Evolutionary conservation across 1,140 invertebrate genomes (phyloP), one percentile per base, ranked within the genome.

Genomic region (Centruroides vittatus): DNA sequence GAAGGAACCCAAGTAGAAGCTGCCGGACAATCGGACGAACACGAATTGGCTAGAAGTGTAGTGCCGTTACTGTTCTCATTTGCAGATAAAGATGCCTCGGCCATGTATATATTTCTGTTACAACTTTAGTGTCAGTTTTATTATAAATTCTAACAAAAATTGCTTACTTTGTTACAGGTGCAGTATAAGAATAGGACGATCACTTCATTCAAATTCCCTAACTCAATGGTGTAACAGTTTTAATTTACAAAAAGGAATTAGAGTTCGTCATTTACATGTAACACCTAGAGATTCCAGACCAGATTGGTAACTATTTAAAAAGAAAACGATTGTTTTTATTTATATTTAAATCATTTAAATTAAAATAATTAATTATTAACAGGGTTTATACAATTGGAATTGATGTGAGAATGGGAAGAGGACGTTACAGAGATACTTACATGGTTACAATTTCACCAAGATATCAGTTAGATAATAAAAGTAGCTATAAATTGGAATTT

Each of bases 21-120:
- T 57, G 89, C 93, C 4, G 95, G 94, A 9, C 95, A 99, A 76
- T 91, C 88, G 73, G 84, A 86, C 58, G 94, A 98, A 72, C 90
- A 98, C 70, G 95, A 98, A 77, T 66, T 86, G 55, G 94, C 93
- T 0, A 79, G 93, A 66, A 88, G 91, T 81, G 83, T 93, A 35
- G 82, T 86, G 48, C 95, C 95, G n/a, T 77, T 98, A 10, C 78
- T 97, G 55, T 98, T 98, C 75, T 91, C 88, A 57, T 95, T 95
- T 72, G 41, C 41, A 41, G 41, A 41, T 41, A 41, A 41, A 41
- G 41, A 41, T 41, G 41, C 41, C 5, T 41, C 41, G 5, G 41
- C 41, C 41, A 41, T 51, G 12, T 51, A 51, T 5, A 51, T 51
- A 51, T 51, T 51, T 51, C 11, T 13, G 11, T 51, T 51, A 8